Base-by-base conservation (phyloP, 2,113 vertebrate species). In the Sturnus vulgaris region DNA sequence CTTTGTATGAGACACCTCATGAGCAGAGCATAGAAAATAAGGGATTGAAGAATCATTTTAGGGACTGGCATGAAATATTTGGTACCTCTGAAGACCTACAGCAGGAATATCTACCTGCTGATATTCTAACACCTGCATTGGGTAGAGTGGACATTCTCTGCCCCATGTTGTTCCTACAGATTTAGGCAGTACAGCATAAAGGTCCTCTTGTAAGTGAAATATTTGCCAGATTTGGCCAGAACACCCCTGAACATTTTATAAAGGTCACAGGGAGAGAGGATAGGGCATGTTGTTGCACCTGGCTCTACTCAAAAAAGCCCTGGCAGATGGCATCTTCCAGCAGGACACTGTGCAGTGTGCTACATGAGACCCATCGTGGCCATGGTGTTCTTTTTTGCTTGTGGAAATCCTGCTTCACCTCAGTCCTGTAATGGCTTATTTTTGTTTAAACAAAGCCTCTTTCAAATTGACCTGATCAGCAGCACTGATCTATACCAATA, bases 121-220 rank as follows among this genome's bases (percentile, higher is more conserved):
- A 40, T 40, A 42, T 82, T 56, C 56, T 39, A 63, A 47, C 20
- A 35, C 19, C 12, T 80, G 15, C 10, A 19, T 2, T 49, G 63
- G 25, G 19, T 37, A 85, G 16, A 61, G 13, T 8, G 47, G 59
- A 23, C 17, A 90, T 3, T 2, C 7, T 69, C 44, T 5, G 4
- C 5, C 15, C 20, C 9, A 52, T 0, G 0, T 10, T 0, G 5
- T 12, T 88, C 14, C 53, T 35, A 4, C 12, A 15, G 15, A 57
- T 83, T 90, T 31, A 80, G 40, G 24, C 2, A 21, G 10, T 13
- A 10, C 11, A 47, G 10, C 52, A 63, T 8, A 47, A 59, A 37
- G 16, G 4, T 53, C 23, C 2, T 33, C 16, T 50, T 71, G 5
- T 19, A 28, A 59, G 6, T 53, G 21, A 73, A 69, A 47, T 33